Evolutionary conservation across 2,888 invertebrate genomes (phyloP).

Genomic region (Pristionchus maxplancki): DNA sequence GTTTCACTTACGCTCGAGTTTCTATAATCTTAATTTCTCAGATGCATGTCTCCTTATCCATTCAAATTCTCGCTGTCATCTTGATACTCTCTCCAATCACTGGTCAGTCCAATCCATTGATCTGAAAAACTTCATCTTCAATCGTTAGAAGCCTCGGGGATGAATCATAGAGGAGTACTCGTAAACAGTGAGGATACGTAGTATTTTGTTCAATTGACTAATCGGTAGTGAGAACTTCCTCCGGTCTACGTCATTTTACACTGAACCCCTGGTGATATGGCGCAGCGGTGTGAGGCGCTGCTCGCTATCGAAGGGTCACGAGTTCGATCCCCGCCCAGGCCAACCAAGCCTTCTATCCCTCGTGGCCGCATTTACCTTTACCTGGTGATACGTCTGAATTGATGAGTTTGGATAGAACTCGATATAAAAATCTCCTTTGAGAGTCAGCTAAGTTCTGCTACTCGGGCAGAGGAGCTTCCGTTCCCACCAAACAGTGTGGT

Average conservation of each 20-base stretch:
- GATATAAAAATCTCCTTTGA: slow-evolving; percentile 40
- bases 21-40: not conserved
- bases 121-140: not conserved
- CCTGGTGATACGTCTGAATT: not conserved
- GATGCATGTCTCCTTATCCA: not conserved
- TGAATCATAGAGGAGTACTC: not conserved
- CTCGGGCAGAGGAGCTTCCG: slow-evolving; percentile 60
- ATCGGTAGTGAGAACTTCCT: not conserved
- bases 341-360: too few species aligned
- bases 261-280: not conserved
- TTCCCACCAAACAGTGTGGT: slow-evolving; percentile 64
- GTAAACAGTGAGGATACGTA: not conserved
- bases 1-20: not conserved
- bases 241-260: not conserved
- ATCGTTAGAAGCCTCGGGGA: not conserved
- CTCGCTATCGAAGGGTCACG: too few species aligned
- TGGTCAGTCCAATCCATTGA: not conserved
- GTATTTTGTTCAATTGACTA: not conserved
- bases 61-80: not conserved
- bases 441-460: slow-evolving; percentile 70
- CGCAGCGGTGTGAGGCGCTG: too few species aligned
- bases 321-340: too few species aligned
- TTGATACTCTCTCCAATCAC: not conserved
- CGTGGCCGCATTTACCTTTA: too few species aligned
- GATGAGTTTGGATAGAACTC: not conserved